Base-by-base conservation (phyloP, 2,888 invertebrate species). In the Noctua pronuba region DNA sequence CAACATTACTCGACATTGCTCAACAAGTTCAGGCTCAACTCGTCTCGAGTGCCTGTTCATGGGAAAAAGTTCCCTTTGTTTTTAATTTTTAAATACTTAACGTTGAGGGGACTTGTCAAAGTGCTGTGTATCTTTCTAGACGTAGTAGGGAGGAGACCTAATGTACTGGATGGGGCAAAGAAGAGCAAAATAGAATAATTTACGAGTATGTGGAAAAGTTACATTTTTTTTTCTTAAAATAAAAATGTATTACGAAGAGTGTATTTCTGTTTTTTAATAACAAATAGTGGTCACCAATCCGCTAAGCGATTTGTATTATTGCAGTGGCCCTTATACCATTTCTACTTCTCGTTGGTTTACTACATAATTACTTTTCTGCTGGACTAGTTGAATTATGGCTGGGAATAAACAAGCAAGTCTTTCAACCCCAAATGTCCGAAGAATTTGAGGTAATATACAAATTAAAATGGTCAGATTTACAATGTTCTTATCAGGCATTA, bases 81-180 rank as follows among this genome's bases (percentile, higher is more conserved):
- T 88, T 87, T 85, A 88, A 87, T 87, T 87, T 88, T 85, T 85
- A 80, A 87, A 87, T 88, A 83, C 83, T 88, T 79, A 76, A 77
- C 75, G 46, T 76, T 38, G 38, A 87, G 75, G 67, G 77, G 55
- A 64, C 85, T 86, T 84, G 72, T 77, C 60, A 52, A 71, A 68
- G 85, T 58, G 44, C 55, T 75, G 73, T 64, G 41, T 85, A 65
- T 65, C 70, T 75, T 85, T 28, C 41, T 75, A 71, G 66, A 72
- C 70, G 28, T 46, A 44, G 28, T 46, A 44, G 28, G 38, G 5
- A 52, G 28, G 13, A 73, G 41, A 66, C 16, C 52, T 52, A 62
- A 46, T 55, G 21, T 13, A 44, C 72, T 77, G 49, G 71, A 77
- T 72, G 55, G 21, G 35, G 2, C 28, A 52, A n/a, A n/a, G 16